Percentiles rank a stretch among this genome's conserved stretches.
phyloP scores from a whole-genome alignment of 2,113 vertebrate species.

The Hippocampus zosterae region DNA sequence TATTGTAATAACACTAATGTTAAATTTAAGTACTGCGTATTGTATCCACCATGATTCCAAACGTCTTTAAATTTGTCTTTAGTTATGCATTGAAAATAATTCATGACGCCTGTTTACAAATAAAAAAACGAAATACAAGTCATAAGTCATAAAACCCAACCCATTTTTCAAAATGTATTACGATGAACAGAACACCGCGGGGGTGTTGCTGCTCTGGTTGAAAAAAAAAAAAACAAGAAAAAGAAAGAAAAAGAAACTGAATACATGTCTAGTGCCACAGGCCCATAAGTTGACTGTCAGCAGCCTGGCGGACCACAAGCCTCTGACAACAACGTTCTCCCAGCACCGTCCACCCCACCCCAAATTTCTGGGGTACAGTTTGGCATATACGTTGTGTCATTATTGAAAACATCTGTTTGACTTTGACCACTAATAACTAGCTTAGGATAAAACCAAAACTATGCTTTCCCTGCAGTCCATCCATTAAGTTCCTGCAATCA shows the following conservation, averaged over 20 bases:
- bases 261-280: neutral
- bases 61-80: too few species aligned
- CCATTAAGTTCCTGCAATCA: slow-evolving; percentile 72
- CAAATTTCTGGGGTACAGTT: slow-evolving; percentile 65
- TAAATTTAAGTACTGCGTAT: too few species aligned
- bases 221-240: too few species aligned
- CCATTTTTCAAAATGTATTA: too few species aligned
- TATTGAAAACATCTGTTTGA: slow-evolving; percentile 76
- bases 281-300: slow-evolving; percentile 29
- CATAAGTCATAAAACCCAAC: too few species aligned
- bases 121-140: too few species aligned
- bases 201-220: neutral
- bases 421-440: slow-evolving; percentile 74
- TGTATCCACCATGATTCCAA: too few species aligned
- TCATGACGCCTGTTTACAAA: too few species aligned
- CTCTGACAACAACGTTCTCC: slow-evolving; percentile 54
- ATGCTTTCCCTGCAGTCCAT: slow-evolving; percentile 62
- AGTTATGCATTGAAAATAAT: too few species aligned
- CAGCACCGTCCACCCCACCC: slow-evolving; percentile 32
- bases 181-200: neutral
- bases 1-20: too few species aligned
- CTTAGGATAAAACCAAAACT: slow-evolving; percentile 66
- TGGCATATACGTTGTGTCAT: slow-evolving; percentile 55
- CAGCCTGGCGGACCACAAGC: slow-evolving; percentile 30
- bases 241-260: too few species aligned